Evolutionary conservation across 2,888 invertebrate species (phyloP).

Genomic region (Ypsolopha scabrella): DNA sequence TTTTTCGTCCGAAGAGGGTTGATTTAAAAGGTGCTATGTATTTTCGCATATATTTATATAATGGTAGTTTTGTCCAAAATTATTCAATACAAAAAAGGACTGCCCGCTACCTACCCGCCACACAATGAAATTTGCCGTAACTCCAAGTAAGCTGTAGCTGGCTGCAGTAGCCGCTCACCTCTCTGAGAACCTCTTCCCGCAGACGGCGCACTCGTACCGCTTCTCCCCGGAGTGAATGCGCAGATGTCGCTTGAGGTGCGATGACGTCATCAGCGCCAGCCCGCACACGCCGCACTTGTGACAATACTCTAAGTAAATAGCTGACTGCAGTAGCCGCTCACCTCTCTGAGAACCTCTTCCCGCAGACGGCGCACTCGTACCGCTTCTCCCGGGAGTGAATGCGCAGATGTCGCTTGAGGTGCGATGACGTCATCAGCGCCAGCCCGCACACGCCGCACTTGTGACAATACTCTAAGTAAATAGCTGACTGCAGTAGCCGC

Average conservation of each 20-base stretch:
- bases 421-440: conserved; percentile 73
- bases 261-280: conserved; percentile 72
- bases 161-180: conserved; percentile 41
- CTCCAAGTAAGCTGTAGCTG: no score
- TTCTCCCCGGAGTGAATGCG: conserved; percentile 75
- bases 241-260: conserved; percentile 76
- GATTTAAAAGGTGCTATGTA: no score
- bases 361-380: conserved; percentile 68
- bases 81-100: no score
- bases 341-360: conserved; percentile 71
- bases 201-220: conserved; percentile 65
- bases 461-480: no score
- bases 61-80: no score
- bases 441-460: conserved; percentile 72
- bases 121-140: no score
- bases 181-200: conserved; percentile 73
- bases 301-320: no score
- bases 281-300: conserved; percentile 73
- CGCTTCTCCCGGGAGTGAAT: conserved; percentile 75
- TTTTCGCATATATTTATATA: no score
- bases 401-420: conserved; percentile 75
- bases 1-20: no score
- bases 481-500: no score
- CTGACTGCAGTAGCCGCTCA: no score
- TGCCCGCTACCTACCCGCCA: no score